Percentiles rank a stretch among this genome's conserved stretches.
Evolutionary conservation across 2,888 invertebrate genomes (phyloP).

Genomic region (Nematopogon swammerdamellus): DNA sequence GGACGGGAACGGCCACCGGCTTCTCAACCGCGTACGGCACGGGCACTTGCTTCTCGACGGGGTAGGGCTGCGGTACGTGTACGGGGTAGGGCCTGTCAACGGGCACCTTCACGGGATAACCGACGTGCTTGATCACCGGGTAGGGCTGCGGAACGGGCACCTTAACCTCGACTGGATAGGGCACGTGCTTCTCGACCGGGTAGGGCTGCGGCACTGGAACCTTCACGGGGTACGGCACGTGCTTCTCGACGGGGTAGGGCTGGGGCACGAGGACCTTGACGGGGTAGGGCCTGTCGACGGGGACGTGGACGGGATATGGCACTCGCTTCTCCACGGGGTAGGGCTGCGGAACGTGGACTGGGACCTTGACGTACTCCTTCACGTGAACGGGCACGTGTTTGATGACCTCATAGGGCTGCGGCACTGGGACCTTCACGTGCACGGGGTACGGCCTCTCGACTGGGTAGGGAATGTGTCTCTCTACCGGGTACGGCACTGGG

Average conservation of each 20-base stretch:
- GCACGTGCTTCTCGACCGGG: conserved; percentile 73
- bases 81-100: conserved; percentile 69
- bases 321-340: conserved; percentile 79
- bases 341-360: conserved; percentile 71
- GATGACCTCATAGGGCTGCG: conserved; percentile 70
- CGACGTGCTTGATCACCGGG: conserved; percentile 64
- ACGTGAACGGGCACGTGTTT: conserved; percentile 69
- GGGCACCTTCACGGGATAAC: conserved; percentile 64
- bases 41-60: conserved; percentile 60
- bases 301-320: conserved; percentile 66
- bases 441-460: conserved; percentile 66
- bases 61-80: conserved; percentile 60
- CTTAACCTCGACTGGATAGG: conserved; percentile 69
- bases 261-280: conserved; percentile 77
- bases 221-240: conserved; percentile 71
- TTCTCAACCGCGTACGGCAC: conserved; percentile 62
- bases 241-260: conserved; percentile 78
- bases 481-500: conserved; percentile 62
- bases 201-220: conserved; percentile 73
- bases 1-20: conserved; percentile 60
- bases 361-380: conserved; percentile 76
- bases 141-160: conserved; percentile 74
- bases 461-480: conserved; percentile 60
- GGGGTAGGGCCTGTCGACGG: conserved; percentile 74
- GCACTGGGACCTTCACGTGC: conserved; percentile 65